phyloP scores from a whole-genome alignment of 1,140 invertebrate genomes.

The Kradibia gibbosae region DNA sequence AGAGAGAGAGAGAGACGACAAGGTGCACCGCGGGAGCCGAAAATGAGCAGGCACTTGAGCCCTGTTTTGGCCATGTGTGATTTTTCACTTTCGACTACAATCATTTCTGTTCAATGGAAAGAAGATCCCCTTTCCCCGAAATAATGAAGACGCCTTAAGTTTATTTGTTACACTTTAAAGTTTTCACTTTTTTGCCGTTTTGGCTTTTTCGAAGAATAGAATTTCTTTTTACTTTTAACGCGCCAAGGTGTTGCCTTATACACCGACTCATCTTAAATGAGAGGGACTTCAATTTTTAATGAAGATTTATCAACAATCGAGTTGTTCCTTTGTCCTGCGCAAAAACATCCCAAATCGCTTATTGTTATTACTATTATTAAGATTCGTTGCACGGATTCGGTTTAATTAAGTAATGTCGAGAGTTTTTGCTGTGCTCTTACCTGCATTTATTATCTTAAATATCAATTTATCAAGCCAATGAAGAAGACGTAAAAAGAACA shows the following conservation, averaged over 20 bases:
- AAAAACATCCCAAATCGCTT: no score
- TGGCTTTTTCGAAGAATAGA: neutral
- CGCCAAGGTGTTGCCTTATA: neutral
- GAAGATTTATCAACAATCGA: neutral
- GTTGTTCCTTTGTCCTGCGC: neutral
- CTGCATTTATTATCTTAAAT: no score
- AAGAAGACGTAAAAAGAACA: no score
- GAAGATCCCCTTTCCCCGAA: constrained; percentile 10
- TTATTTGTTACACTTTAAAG: constrained; percentile 12
- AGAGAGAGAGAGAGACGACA: constrained; percentile 49
- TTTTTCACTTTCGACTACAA: constrained; percentile 43
- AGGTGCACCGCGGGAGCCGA: constrained; percentile 64
- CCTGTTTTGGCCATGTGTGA: constrained; percentile 54
- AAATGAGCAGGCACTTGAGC: constrained; percentile 58
- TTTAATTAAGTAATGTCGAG: neutral
- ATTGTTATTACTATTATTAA: neutral
- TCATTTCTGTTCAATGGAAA: constrained; percentile 22
- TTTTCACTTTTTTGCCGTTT: constrained; percentile 13
- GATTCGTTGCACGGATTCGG: neutral
- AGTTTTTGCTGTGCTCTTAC: no score
- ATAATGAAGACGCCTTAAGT: constrained; percentile 16
- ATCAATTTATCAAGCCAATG: neutral
- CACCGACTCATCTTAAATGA: neutral
- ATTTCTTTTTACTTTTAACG: neutral
- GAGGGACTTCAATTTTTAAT: neutral